Evolutionary conservation across 2,113 vertebrate species (phyloP).

Genomic region (Gracilinanus agilis): DNA sequence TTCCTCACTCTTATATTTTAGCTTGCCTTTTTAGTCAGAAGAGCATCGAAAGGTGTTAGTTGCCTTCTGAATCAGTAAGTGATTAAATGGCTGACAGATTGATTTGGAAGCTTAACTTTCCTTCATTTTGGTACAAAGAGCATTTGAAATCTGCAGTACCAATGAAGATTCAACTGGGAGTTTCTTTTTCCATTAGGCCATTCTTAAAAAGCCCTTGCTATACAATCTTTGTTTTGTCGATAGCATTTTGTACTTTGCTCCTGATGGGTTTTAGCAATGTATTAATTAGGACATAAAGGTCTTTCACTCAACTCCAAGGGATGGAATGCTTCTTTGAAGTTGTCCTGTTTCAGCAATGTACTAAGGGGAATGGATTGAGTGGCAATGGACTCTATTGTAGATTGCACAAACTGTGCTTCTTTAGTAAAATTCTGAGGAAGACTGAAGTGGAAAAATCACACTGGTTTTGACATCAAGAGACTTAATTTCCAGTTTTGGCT

Average conservation of each 20-base stretch:
- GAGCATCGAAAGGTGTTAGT: too few species aligned
- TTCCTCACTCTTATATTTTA: too few species aligned
- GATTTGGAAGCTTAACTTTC: not conserved
- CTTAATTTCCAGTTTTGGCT: not conserved
- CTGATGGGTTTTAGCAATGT: slow-evolving; percentile 26
- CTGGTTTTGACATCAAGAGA: not conserved
- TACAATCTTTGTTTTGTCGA: not conserved
- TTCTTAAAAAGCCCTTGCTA: not conserved
- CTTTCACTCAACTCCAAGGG: not conserved
- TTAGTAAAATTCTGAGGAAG: not conserved
- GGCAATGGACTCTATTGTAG: not conserved
- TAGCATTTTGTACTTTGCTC: slow-evolving; percentile 13
- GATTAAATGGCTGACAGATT: not conserved
- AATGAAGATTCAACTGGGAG: not conserved
- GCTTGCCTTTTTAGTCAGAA: not conserved
- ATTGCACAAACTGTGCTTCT: not conserved
- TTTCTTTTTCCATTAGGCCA: not conserved
- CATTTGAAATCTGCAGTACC: not conserved
- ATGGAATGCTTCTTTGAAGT: slow-evolving; percentile 12
- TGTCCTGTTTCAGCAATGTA: not conserved
- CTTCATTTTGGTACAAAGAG: not conserved
- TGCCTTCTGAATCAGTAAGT: not conserved
- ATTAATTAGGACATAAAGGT: not conserved
- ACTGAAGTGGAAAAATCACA: not conserved
- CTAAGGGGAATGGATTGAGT: not conserved